phyloP scores from a whole-genome alignment of 2,797 vertebrate genomes.

The Rachycentron canadum region DNA sequence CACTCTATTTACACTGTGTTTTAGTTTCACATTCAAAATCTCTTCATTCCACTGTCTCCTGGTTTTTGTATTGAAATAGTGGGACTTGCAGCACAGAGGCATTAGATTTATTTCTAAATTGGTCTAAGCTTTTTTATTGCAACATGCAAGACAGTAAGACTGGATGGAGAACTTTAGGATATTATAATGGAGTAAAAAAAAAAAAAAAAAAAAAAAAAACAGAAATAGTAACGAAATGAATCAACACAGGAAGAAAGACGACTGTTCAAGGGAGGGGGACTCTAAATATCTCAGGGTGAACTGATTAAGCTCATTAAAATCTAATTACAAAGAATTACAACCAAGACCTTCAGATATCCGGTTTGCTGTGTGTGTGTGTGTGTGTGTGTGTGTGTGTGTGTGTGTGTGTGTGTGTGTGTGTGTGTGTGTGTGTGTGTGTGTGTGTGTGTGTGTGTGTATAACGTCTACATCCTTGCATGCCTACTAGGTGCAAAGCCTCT shows the following conservation, averaged over 20 bases:
- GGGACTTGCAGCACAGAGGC: background rate
- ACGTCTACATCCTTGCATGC: background rate
- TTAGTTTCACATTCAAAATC: background rate
- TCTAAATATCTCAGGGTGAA: constrained; percentile 37
- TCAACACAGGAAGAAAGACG: constrained; percentile 19
- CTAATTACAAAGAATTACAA: constrained; percentile 56
- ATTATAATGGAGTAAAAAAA: constrained; percentile 39
- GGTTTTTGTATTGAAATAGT: background rate
- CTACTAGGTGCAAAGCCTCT: constrained; percentile 58
- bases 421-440: constrained; percentile 14
- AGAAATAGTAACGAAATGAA: constrained; percentile 10
- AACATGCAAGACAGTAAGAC: background rate
- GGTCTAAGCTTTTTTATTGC: constrained; percentile 11
- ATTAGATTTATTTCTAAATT: background rate
- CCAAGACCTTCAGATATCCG: constrained; percentile 47
- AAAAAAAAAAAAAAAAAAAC: constrained; percentile 55
- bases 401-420: constrained; percentile 8
- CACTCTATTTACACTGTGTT: background rate
- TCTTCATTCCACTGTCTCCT: constrained; percentile 5
- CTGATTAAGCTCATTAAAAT: constrained; percentile 57
- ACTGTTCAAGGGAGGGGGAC: background rate
- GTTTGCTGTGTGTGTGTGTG: background rate
- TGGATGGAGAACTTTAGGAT: constrained; percentile 10
- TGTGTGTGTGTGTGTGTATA: constrained; percentile 11
- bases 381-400: constrained; percentile 15